Percentiles rank a stretch among this genome's conserved stretches.
Evolutionary conservation across 2,113 vertebrate species (phyloP).

Genomic region (Cyprinodon variegatus): DNA sequence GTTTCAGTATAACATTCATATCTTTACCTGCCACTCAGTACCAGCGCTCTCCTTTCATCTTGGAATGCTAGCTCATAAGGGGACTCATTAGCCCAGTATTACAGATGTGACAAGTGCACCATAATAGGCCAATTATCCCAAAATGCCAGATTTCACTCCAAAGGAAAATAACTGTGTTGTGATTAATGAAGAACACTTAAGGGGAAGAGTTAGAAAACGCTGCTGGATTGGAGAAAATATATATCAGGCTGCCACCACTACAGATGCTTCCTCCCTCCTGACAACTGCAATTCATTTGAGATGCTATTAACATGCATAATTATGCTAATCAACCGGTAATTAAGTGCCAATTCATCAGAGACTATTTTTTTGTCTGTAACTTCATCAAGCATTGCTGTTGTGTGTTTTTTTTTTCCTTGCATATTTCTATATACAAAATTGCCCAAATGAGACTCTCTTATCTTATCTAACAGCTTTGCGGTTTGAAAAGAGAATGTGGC

Average conservation of each 20-base stretch:
- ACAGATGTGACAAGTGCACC: conserved; percentile 93
- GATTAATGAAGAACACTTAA: conserved; percentile 99
- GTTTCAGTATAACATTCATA: conserved; percentile 51
- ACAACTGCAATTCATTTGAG: conserved; percentile 99
- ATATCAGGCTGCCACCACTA: conserved; percentile 97
- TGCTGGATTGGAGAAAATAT: conserved; percentile 99
- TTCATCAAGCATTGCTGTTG: conserved; percentile 92
- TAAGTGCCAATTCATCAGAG: conserved; percentile 99
- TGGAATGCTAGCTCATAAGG: conserved; percentile 85
- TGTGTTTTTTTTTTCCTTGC: conserved; percentile 74
- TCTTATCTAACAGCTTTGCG: conserved; percentile 45
- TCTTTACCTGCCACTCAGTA: conserved; percentile 70
- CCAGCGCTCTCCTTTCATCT: conserved; percentile 75
- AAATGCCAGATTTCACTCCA: conserved; percentile 98
- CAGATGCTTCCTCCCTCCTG: conserved; percentile 98
- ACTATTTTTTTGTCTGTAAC: conserved; percentile 95
- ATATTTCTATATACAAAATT: conserved; percentile 73
- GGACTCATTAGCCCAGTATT: conserved; percentile 96
- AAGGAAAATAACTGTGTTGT: conserved; percentile 93
- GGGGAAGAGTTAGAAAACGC: conserved; percentile 95
- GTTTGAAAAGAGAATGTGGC: conserved; percentile 47
- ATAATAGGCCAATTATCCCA: conserved; percentile 97
- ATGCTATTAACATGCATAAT: conserved; percentile 99
- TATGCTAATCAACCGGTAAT: conserved; percentile 99
- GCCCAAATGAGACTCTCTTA: conserved; percentile 62